A percentile compares a stretch with the other conserved stretches of the same genome.
phyloP scores from a whole-genome alignment of 2,888 invertebrate genomes.

The Pristionchus arcanus region DNA sequence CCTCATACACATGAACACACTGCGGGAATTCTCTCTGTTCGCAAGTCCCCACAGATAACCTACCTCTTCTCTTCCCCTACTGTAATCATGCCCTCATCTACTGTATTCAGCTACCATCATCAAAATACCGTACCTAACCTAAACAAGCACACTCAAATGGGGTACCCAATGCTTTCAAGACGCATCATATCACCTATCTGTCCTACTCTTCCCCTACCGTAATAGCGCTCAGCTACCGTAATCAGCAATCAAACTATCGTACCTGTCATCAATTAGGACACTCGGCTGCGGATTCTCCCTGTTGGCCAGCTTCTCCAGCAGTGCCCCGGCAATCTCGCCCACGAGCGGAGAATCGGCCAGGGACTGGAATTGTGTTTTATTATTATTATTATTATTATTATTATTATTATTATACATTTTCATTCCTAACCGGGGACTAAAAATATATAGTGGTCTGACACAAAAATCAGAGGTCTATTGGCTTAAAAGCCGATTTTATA shows the following conservation, averaged over 20 bases:
- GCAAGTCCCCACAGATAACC: no score
- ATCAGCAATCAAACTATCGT: not conserved
- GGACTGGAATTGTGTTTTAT: not conserved
- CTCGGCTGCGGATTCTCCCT: not conserved
- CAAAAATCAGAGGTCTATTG: no score
- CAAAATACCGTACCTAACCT: not conserved
- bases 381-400: no score
- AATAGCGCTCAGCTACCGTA: not conserved
- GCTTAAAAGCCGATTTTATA: no score
- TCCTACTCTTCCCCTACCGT: not conserved
- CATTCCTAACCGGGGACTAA: no score
- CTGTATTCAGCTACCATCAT: no score
- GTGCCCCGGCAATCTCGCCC: not conserved
- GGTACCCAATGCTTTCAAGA: no score
- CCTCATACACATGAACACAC: no score
- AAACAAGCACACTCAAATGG: not conserved
- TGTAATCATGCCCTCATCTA: not conserved
- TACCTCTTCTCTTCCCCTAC: no score
- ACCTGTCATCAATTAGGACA: constrained; percentile 53
- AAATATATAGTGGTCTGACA: no score
- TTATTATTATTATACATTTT: no score
- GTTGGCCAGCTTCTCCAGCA: constrained; percentile 10
- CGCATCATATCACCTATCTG: not conserved
- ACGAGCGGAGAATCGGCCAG: constrained; percentile 35
- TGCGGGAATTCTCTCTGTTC: no score